A percentile compares a stretch with the other conserved stretches of the same genome.
Conservation (phyloP, 2,113 vertebrate species). For the Atlantisia rogersi region DNA sequence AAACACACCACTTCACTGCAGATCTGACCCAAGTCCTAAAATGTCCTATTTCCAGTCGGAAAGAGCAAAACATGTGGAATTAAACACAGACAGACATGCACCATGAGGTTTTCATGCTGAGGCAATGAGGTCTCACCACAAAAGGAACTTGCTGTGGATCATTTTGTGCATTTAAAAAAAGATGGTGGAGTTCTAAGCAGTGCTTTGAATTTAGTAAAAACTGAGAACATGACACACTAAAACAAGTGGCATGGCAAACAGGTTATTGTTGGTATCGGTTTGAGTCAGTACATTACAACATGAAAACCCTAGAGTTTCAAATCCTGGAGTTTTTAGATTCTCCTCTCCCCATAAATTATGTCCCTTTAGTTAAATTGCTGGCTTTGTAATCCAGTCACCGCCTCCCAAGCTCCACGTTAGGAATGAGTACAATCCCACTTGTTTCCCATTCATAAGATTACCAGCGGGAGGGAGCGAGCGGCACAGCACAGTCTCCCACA, state of each 20-base stretch:
- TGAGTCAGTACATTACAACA: background rate
- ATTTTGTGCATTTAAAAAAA: background rate
- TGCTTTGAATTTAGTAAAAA: background rate
- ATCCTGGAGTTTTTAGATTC: background rate
- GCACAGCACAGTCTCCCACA: background rate
- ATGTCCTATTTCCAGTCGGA: background rate
- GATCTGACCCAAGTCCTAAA: background rate
- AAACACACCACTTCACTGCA: rapidly evolving
- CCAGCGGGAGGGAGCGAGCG: background rate
- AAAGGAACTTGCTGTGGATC: background rate
- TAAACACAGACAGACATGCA: conserved; percentile 9
- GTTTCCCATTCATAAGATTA: background rate
- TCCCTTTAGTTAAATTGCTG: background rate
- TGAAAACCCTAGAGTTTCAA: background rate
- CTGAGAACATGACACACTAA: background rate
- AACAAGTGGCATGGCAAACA: background rate
- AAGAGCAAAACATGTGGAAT: conserved; percentile 5
- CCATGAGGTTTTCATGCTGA: background rate
- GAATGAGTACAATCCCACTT: background rate
- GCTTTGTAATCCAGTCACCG: background rate
- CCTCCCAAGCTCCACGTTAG: background rate
- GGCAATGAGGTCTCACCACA: conserved; percentile 1
- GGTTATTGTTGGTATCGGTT: background rate
- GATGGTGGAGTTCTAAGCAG: background rate
- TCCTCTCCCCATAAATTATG: background rate